Evolutionary conservation across 2,888 invertebrate species (phyloP), one percentile per base, ranked within the genome.

Genomic region (Vesta saturnalis): DNA sequence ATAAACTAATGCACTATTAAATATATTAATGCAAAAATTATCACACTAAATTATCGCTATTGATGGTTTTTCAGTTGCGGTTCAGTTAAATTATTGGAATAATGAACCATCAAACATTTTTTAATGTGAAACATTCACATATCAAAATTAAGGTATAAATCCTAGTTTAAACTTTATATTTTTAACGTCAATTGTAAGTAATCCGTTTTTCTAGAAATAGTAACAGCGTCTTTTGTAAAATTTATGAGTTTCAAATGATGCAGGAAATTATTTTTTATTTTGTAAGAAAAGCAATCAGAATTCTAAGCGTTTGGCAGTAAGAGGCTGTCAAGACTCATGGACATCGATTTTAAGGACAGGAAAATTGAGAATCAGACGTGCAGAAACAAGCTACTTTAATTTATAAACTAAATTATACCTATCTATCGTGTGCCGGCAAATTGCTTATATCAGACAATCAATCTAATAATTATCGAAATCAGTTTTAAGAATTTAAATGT

Each of bases 341-440:
- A 22, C 49, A 54, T 61, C 61, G 35, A 54, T 54, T 21, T n/a
- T 35, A 61, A 39, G 61, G 52, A 61, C 52, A 61, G 61, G 54
- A 61, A 61, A 61, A 61, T 61, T 61, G 61, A 49, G 60, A 49
- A 39, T 23, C 61, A 54, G 61, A 23, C 61, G 60, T 52, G 61
- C 54, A 39, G 30, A 43, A 61, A 54, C 30, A 61, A 52, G 14
- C n/a, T n/a, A 43, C n/a, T n/a, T 14, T 23, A 1, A 12, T 23
- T 5, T 23, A 23, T 3, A 8, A 23, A 23, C 23, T 23, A 23
- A 23, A 8, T 23, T 23, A 23, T 23, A 23, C 23, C 23, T 5
- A 23, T 23, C 3, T 23, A 23, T 23, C 23, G 23, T 23, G 23
- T 23, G 23, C 23, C 23, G 4, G 23, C 23, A 23, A 23, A 23